These are phyloP conservation scores for Onychorhynchus coronatus DNA, from an alignment of 2,113 vertebrate genomes.

Conservation along the genomic window DNA sequence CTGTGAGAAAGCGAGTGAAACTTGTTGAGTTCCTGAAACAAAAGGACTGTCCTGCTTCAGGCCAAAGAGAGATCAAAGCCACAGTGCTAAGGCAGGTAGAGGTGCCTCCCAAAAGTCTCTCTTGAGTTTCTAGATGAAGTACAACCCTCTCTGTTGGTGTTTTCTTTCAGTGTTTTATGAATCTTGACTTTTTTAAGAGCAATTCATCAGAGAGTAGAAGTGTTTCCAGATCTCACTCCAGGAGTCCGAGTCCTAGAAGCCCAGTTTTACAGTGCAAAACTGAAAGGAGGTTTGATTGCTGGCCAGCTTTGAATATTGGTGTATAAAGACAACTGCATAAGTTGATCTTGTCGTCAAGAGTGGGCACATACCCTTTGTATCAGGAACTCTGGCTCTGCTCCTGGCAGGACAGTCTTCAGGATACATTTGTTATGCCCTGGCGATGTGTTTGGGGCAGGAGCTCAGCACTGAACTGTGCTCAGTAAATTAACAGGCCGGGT, in stretches of 20 bases:
- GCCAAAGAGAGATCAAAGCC: background rate
- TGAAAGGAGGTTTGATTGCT: background rate
- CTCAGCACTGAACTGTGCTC: background rate
- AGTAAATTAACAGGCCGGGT: background rate
- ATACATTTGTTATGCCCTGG: fast-evolving
- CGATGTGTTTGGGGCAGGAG: background rate
- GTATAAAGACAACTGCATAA: background rate
- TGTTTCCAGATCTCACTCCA: background rate
- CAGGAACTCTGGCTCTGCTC: background rate
- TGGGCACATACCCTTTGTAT: fast-evolving
- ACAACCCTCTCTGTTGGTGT: background rate
- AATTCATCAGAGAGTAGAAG: background rate
- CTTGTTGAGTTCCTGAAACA: background rate
- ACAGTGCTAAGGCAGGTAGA: fast-evolving
- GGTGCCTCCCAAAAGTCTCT: background rate
- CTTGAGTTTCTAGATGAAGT: background rate
- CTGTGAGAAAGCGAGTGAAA: background rate
- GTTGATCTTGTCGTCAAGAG: background rate
- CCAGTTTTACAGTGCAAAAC: background rate
- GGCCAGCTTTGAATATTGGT: background rate
- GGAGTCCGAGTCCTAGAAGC: background rate
- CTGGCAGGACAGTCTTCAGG: background rate
- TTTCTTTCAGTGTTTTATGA: background rate
- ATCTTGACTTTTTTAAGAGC: background rate
- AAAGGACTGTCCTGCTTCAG: background rate